Evolutionary conservation across 2,113 vertebrate genomes (phyloP).

Genomic region (Pholis gunnellus): DNA sequence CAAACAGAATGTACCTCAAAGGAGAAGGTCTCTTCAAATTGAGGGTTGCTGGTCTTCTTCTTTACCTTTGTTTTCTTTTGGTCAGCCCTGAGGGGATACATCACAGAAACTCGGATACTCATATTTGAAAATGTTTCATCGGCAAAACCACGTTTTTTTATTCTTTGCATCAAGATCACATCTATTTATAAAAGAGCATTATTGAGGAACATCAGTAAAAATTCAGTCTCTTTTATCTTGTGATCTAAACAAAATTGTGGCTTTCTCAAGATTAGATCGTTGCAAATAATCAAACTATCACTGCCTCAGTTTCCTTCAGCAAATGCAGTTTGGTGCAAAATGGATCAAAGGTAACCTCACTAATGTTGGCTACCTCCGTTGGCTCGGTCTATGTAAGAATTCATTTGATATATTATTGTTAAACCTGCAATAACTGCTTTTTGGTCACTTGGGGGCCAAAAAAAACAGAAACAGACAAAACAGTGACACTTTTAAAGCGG

Average conservation of each 20-base stretch:
- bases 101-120: not conserved
- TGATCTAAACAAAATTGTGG: not conserved
- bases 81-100: constrained; percentile 89
- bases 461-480: not conserved
- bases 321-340: not conserved
- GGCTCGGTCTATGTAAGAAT: not conserved
- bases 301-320: not conserved
- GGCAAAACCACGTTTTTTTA: not conserved
- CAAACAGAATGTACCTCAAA: constrained; percentile 89
- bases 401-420: not conserved
- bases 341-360: not conserved
- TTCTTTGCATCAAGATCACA: not conserved
- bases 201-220: not conserved
- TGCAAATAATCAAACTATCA: not conserved
- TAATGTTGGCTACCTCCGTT: not conserved
- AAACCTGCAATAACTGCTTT: not conserved
- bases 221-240: not conserved
- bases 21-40: constrained; percentile 97
- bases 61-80: constrained; percentile 99
- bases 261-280: not conserved
- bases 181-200: not conserved
- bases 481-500: not conserved
- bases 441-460: not conserved
- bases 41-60: constrained; percentile 99
- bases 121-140: not conserved